Conservation (phyloP, 1,140 invertebrate genomes). For the Drosophila punjabiensis region DNA sequence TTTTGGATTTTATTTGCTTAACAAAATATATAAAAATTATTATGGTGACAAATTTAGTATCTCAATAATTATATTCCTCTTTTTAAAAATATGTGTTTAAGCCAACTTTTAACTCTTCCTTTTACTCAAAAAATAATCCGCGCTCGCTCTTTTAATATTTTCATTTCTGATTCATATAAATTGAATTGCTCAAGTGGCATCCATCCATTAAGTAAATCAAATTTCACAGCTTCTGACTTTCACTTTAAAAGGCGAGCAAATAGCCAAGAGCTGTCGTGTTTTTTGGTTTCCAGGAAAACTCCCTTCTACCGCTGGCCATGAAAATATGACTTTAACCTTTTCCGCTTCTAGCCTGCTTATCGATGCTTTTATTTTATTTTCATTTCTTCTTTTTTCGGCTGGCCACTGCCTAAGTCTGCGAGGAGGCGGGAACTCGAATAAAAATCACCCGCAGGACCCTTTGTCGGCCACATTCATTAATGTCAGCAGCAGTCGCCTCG, state of each 20-base stretch:
- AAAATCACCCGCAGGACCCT: constrained; percentile 75
- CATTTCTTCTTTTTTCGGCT: constrained; percentile 16
- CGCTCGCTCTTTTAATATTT: background rate
- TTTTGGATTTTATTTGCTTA: background rate
- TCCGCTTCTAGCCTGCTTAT: constrained; percentile 19
- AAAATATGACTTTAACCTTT: constrained; percentile 19
- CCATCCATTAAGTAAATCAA: constrained; percentile 17
- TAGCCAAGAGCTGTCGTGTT: background rate
- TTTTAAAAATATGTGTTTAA: background rate
- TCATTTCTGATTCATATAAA: background rate
- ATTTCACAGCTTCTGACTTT: constrained; percentile 14
- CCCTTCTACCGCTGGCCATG: background rate
- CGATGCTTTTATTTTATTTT: constrained; percentile 44
- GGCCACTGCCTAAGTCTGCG: constrained; percentile 35
- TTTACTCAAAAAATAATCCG: background rate
- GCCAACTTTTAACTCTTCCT: background rate
- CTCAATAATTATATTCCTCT: accelerated
- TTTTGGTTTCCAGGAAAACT: constrained; percentile 3
- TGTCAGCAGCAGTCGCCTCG: constrained; percentile 59
- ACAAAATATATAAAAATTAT: background rate
- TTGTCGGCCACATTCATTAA: constrained; percentile 76
- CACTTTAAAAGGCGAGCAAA: constrained; percentile 7
- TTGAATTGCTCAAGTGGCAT: constrained; percentile 8
- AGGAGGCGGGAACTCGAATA: constrained; percentile 53
- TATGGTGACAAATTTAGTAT: background rate